Evolutionary conservation across 2,888 invertebrate species (phyloP).

Genomic region (Merodon equestris): DNA sequence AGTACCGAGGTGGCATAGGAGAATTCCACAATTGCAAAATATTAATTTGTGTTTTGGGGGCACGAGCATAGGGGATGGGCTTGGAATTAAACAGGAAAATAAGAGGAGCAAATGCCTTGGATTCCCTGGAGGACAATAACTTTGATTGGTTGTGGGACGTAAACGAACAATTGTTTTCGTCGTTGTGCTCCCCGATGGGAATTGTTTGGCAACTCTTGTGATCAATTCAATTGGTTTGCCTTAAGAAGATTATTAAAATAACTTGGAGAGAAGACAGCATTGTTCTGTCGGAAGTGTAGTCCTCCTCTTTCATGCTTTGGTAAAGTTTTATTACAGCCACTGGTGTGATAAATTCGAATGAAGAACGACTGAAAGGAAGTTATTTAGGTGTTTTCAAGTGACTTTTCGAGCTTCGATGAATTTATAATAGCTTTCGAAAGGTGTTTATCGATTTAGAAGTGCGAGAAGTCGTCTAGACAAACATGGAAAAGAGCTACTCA

Average conservation of each 20-base stretch:
- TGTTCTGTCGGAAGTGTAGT: not conserved
- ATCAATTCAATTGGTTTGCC: constrained; percentile 59
- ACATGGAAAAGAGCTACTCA: too few relatives aligned
- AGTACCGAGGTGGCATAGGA: constrained; percentile 1
- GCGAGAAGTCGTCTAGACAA: too few relatives aligned
- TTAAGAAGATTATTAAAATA: constrained; percentile 41
- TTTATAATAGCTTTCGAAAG: too few relatives aligned
- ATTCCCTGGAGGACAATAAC: constrained; percentile 57
- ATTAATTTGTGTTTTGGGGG: constrained; percentile 17
- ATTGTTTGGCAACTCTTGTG: constrained; percentile 36
- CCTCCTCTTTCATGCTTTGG: not conserved
- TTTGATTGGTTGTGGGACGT: constrained; percentile 61
- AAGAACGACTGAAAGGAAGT: too few relatives aligned
- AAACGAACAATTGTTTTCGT: constrained; percentile 24
- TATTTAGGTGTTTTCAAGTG: too few relatives aligned
- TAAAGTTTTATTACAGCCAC: too few relatives aligned
- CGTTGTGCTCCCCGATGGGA: constrained; percentile 20
- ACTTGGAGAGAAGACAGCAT: constrained; percentile 3
- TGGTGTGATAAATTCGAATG: too few relatives aligned
- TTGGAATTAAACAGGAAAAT: constrained; percentile 20
- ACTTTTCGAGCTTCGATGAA: too few relatives aligned
- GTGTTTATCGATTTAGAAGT: too few relatives aligned
- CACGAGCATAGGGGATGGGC: not conserved
- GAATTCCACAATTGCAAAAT: constrained; percentile 45
- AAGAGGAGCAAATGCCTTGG: constrained; percentile 13